Evolutionary conservation across 2,797 vertebrate genomes (phyloP).

Genomic region (Tenualosa thibaudeaui): DNA sequence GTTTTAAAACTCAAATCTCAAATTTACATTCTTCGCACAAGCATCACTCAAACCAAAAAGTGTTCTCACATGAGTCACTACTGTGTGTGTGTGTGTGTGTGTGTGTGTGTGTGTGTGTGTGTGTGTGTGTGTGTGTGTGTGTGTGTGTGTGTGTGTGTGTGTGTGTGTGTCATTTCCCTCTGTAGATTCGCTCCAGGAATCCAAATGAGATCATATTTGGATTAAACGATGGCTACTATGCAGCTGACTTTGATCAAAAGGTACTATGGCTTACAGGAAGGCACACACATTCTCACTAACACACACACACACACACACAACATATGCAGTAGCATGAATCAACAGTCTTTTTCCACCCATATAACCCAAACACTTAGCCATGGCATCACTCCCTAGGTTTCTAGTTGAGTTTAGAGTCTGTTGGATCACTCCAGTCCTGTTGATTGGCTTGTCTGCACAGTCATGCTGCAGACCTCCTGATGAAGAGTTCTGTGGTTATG

Average conservation of each 20-base stretch:
- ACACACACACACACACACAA: conserved; percentile 18
- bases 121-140: too few relatives aligned
- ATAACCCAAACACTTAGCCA: not conserved
- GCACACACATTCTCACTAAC: not conserved
- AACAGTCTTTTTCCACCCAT: not conserved
- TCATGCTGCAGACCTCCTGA: not conserved
- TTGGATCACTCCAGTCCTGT: not conserved
- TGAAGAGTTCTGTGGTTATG: not conserved
- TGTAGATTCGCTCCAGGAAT: conserved; percentile 92
- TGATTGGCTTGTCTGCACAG: not conserved
- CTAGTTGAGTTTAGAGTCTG: not conserved
- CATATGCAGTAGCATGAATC: conserved; percentile 16
- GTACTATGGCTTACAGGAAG: conserved; percentile 64
- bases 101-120: not conserved
- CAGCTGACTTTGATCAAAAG: conserved; percentile 95
- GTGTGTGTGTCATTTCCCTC: conserved; percentile 47
- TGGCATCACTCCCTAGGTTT: not conserved
- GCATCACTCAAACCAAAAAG: not conserved
- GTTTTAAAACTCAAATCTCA: not conserved
- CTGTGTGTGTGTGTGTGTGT: not conserved
- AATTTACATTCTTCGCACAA: not conserved
- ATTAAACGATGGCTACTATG: conserved; percentile 96
- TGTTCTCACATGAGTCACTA: not conserved
- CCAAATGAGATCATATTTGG: conserved; percentile 99
- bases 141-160: not conserved